phyloP scores from a whole-genome alignment of 92 coral and sea anemone genomes.

The Pocillopora grandis region DNA sequence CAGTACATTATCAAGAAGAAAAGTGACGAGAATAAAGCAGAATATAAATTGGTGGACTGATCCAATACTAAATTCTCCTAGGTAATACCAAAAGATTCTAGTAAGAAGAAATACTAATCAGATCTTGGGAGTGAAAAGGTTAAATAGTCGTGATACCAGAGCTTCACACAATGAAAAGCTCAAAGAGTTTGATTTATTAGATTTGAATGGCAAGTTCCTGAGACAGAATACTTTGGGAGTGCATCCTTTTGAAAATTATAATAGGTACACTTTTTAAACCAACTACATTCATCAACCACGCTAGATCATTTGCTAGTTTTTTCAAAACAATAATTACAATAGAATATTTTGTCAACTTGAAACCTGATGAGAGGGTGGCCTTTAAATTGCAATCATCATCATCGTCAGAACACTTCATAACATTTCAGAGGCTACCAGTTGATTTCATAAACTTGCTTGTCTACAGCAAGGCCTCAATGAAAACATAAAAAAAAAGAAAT shows the following conservation, averaged over 20 bases:
- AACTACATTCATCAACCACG: neutral
- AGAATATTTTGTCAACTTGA: neutral
- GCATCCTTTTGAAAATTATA: neutral
- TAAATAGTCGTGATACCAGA: neutral
- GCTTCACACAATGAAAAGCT: neutral
- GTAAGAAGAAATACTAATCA: too few relatives aligned
- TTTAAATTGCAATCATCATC: neutral
- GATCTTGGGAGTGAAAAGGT: too few relatives aligned
- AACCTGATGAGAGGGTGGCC: neutral
- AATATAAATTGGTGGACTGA: too few relatives aligned
- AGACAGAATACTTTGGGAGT: neutral
- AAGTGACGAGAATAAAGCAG: too few relatives aligned
- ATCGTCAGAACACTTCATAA: slow-evolving; percentile 10
- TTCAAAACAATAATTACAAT: too few relatives aligned
- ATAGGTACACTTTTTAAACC: neutral
- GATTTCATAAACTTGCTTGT: slow-evolving; percentile 7
- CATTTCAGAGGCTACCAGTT: neutral
- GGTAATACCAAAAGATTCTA: too few relatives aligned
- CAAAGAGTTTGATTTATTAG: neutral
- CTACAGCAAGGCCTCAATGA: slow-evolving; percentile 19
- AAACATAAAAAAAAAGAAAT: neutral
- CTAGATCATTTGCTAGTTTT: too few relatives aligned
- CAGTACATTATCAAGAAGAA: too few relatives aligned
- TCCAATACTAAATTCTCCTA: too few relatives aligned
- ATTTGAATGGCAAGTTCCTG: neutral